Evolutionary conservation across 2,113 vertebrate species (phyloP).

Genomic region (Synodontis membranacea): DNA sequence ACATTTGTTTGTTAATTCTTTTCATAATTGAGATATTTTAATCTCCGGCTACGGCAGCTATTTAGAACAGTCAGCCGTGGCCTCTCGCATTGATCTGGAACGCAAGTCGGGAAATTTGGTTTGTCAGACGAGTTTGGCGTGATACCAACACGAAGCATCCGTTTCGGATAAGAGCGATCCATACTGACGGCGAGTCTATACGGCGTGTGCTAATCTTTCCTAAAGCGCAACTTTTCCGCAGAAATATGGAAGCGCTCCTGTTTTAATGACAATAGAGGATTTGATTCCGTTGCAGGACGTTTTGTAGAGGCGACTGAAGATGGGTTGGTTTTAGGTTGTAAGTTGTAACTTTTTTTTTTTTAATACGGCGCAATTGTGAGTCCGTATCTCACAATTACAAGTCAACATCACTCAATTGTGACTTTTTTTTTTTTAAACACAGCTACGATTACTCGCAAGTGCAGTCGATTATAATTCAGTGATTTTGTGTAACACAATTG

Average conservation of each 20-base stretch:
- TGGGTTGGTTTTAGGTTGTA: not conserved
- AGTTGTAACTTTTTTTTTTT: not conserved
- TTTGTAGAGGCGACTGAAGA: not conserved
- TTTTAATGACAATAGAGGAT: not conserved
- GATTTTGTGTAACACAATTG: too few relatives aligned
- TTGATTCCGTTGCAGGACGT: not conserved
- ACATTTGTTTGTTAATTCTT: conserved; percentile 57
- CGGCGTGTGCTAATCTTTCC: not conserved
- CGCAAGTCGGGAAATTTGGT: conserved; percentile 16
- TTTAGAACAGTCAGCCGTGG: conserved; percentile 51
- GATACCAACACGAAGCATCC: conserved; percentile 28
- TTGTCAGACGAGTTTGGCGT: conserved; percentile 38
- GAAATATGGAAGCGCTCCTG: not conserved
- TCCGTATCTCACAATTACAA: not conserved
- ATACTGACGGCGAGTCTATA: conserved; percentile 6
- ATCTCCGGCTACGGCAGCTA: conserved; percentile 48
- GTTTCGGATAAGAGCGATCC: conserved; percentile 35
- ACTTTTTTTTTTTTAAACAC: too few relatives aligned
- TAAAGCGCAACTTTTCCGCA: conserved; percentile 29
- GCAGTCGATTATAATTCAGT: too few relatives aligned
- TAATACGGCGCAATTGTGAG: not conserved
- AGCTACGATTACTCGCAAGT: too few relatives aligned
- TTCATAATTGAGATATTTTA: conserved; percentile 59
- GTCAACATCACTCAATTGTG: not conserved
- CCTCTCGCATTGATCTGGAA: conserved; percentile 42